Base-by-base conservation (phyloP, 2,888 invertebrate genomes). In the Ennomos erosarius region DNA sequence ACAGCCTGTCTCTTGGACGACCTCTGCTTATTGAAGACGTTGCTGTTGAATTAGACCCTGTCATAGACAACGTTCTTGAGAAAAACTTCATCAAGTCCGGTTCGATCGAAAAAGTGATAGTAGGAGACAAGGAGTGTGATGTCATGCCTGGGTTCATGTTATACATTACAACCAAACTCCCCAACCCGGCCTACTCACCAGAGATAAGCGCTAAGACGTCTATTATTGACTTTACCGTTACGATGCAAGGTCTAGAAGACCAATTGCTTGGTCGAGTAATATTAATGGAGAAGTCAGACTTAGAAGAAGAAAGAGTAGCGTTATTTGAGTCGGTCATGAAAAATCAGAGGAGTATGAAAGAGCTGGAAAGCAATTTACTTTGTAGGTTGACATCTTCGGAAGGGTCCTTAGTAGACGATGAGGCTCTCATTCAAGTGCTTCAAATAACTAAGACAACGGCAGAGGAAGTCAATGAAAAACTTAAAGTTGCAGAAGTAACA, bases 21-120 rank as follows among this genome's bases (percentile, higher is more conserved):
- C 99, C 99, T 0, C 87, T 99, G 49, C 85, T 99, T 1, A 98
- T 99, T 68, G 99, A 99, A 93, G 99, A 99, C 80, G 97, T 99
- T 5, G 97, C 96, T 13, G 97, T 98, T 60, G 99, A 99, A 74
- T 88, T 99, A 48, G 99, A 99, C 90, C 99, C 99, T 1, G 98
- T 99, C 0, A 95, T 99, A 55, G 99, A 99, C 80, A 99, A 99
- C 84, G 98, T 99, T 0, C 92, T 99, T 16, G 99, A 99, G 81
- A 99, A 98, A 84, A 99, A 99, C 87, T 99, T 99, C 79, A 98
- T 99, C 53, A 99, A 99, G 88, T 98, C 98, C 8, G 99, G 99
- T 49, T 97, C 98, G 9, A 98, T 98, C 67, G 97, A 98, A 79
- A 99, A 99, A 88, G 98, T 98, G 0, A 94, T 98, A 40, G 97